Conservation (phyloP, 92 coral and sea anemone species). For the Porites cylindrica region DNA sequence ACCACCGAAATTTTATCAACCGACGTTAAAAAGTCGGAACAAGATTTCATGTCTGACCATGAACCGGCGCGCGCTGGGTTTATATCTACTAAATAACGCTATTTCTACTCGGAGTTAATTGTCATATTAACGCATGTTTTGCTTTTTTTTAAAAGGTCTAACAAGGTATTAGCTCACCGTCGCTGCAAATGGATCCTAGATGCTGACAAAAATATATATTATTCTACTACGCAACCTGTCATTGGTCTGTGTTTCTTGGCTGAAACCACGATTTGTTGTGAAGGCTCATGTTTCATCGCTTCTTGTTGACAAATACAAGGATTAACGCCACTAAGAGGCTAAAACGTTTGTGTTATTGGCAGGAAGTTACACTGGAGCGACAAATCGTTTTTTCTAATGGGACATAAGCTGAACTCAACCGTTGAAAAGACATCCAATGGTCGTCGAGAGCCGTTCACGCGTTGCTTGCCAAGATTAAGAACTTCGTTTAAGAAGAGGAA, state of each 20-base stretch:
- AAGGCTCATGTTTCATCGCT: conserved; percentile 35
- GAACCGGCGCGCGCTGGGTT: neutral
- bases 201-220: conserved; percentile 13
- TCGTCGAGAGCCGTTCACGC: neutral
- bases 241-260: neutral
- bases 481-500: conserved; percentile 16
- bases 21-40: too few relatives aligned
- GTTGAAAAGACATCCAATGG: neutral
- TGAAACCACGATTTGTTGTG: conserved; percentile 3
- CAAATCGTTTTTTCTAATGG: conserved; percentile 2
- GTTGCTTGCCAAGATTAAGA: neutral
- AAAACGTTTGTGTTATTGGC: neutral
- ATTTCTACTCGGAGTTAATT: neutral
- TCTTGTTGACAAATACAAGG: conserved; percentile 38
- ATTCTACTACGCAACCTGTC: conserved; percentile 22
- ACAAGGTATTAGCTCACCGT: neutral
- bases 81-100: neutral
- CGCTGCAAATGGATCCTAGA: neutral
- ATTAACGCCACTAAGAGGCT: conserved; percentile 26
- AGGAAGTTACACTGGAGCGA: conserved; percentile 8
- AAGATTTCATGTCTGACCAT: neutral
- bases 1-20: too few relatives aligned
- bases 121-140: neutral
- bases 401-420: neutral
- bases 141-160: neutral